Evolutionary conservation across 2,797 vertebrate genomes (phyloP), one percentile per base, ranked within the genome.

Genomic region (Pagetopsis macropterus): DNA sequence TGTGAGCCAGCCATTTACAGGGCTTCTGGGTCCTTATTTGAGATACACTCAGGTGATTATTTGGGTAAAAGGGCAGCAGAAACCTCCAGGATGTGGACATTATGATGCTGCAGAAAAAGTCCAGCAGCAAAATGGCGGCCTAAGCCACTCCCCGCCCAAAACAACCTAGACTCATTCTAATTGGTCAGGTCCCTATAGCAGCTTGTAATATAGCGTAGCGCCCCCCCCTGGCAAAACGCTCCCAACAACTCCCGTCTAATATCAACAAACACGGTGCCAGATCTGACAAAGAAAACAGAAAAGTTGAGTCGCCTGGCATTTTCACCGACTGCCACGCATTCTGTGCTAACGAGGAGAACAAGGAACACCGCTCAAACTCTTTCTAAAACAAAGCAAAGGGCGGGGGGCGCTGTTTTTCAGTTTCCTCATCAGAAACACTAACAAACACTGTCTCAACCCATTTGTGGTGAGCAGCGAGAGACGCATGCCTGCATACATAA

Each of bases 381-480:
- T 49, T 58, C 76, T 63, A 56, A 83, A 58, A 73, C 65, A 71
- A 76, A 70, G 65, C 31, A 4, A 66, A 13, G 19, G 19, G 5
- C 19, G 11, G 27, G n/a, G 43, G 58, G 50, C 1, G 10, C 21
- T 67, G 43, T 69, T 66, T 76, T 80, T 66, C 65, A 69, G 65
- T 77, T 81, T 83, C 84, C 86, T 86, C 72, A 83, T 89, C 85
- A 85, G 84, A 64, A 87, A 88, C 76, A 85, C 79, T 41, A 45
- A 83, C 84, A 90, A 84, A 88, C 85, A 88, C 52, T 72, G 81
- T 84, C 78, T 81, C n/a, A 68, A 54, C 9, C 52, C 58, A 76
- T 91, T 79, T 84, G 64, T 46, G 58, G 12, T 48, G 51, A 85
- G 56, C 31, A 4, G 15, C 40, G 52, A 27, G 61, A 37, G 33